Base-by-base conservation (phyloP, 2,888 invertebrate genomes). In the Chrysolina haemoptera region DNA sequence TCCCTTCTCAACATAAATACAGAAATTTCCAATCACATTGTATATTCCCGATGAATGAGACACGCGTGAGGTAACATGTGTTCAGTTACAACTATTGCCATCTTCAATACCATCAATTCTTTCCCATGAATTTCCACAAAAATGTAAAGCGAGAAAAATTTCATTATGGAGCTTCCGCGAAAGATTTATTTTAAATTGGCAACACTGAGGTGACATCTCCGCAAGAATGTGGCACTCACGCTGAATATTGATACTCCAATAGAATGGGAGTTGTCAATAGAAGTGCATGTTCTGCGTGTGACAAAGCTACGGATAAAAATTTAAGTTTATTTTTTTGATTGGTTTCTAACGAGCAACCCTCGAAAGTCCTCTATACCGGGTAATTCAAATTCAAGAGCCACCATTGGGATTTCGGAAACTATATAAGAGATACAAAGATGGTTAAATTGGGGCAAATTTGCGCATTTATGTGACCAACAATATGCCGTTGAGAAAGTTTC, bases 161-260 rank as follows among this genome's bases (percentile, higher is more conserved):
- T 67, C 63, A 63, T 73, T 73, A 68, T 73, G 68, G 53, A 16
- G 50, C 53, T 72, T n/a, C 53, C 41, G 22, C 50, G 68, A 5
- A 46, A 73, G 72, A 73, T 73, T 73, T 73, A 73, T 73, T 73
- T 68, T 53, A 73, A 73, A 73, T 73, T 73, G 72, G 72, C 53
- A 68, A 63, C 72, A 63, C 68, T 43, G 53, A 67, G n/a, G 72
- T 68, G 72, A 68, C 72, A 73, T 68, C 64, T 22, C 72, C 72
- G 55, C 64, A 68, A 68, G 53, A 63, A 63, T 72, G 71, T 68
- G 59, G 59, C 59, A 59, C 59, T 35, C 59, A n/a, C 9, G 59
- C 27, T 59, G 59, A 59, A 59, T 59, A 59, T 59, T 59, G 59
- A 59, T 59, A 59, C n/a, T 59, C 12, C 55, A 55, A 55, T 55